Evolutionary conservation across 2,113 vertebrate genomes (phyloP).

Genomic region (Cettia cetti): DNA sequence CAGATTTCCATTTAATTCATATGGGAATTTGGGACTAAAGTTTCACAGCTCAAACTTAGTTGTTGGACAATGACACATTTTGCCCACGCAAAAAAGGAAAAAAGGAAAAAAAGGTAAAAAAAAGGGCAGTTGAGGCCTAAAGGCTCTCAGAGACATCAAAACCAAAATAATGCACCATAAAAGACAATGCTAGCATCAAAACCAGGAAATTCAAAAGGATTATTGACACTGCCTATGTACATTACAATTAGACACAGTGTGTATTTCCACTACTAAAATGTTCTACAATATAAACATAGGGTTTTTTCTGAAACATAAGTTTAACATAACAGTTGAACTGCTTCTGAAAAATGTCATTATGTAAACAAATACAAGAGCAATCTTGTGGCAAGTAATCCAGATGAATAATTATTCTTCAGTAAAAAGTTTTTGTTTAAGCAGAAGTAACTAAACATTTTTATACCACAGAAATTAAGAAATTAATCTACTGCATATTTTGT

Average conservation of each 20-base stretch:
- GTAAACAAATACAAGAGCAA: slow-evolving; percentile 1
- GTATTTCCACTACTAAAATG: background rate
- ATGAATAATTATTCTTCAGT: background rate
- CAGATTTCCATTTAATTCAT: slow-evolving; percentile 25
- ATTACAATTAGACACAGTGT: background rate
- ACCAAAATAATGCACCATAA: slow-evolving; percentile 9
- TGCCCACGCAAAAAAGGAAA: background rate
- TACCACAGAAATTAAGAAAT: background rate
- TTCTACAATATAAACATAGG: background rate
- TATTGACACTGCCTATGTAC: slow-evolving; percentile 7
- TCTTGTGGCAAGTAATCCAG: background rate
- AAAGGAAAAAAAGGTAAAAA: background rate
- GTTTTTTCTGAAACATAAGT: background rate
- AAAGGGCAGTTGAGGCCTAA: background rate
- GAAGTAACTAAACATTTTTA: background rate
- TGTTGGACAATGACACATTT: background rate
- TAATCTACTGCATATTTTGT: background rate
- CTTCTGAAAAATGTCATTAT: slow-evolving; percentile 24
- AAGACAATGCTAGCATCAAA: background rate
- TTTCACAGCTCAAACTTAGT: background rate
- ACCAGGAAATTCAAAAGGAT: background rate
- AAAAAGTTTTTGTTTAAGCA: background rate
- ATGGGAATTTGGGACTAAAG: slow-evolving; percentile 9
- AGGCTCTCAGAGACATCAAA: slow-evolving; percentile 4
- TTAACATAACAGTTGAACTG: background rate